Evolutionary conservation across 2,797 vertebrate species (phyloP), one percentile per base, ranked within the genome.

Genomic region (Phoxinus dragarum): DNA sequence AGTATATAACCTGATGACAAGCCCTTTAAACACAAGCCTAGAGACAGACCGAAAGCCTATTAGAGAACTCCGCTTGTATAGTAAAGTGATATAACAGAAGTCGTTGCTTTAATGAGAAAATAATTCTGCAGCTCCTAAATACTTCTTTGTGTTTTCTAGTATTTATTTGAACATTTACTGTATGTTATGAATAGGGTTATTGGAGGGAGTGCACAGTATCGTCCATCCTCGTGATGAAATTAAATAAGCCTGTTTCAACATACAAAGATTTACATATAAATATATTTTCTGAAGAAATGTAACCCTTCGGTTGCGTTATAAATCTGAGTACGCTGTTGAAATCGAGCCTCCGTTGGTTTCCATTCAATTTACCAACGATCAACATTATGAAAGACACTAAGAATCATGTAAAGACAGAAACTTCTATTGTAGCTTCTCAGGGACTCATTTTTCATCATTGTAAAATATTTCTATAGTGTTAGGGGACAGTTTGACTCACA

Each of bases 1-100:
- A 36, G 14, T 10, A 77, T 66, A 89, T 66, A 85, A 56, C 56
- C 61, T 44, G 72, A 80, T 59, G 69, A 87, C 75, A 83, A 61
- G 56, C 17, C 68, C 36, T 52, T 84, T 59, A 52, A 27, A 59
- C 40, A 73, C 40, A 16, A 74, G 74, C 56, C 42, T n/a, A 47
- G 40, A 56, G 61, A 31, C 23, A 71, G 42, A 73, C 19, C 49
- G 66, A 67, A 77, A 72, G 81, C 52, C 40, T 82, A 31, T 27
- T 36, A 36, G 19, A 47, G 68, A 67, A 73, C 6, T 21, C 23
- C 40, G 31, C 68, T 56, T 40, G 49, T 6, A 21, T 31, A 54
- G 66, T 56, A 81, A 81, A 81, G 80, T 56, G 80, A 71, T 71
- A 71, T 40, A 69, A 71, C 80, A 54, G 47, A 80, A 47, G 31